A percentile compares a stretch with the other conserved stretches of the same genome.
phyloP scores from a whole-genome alignment of 2,113 vertebrate species.

The Clinocottus analis region DNA sequence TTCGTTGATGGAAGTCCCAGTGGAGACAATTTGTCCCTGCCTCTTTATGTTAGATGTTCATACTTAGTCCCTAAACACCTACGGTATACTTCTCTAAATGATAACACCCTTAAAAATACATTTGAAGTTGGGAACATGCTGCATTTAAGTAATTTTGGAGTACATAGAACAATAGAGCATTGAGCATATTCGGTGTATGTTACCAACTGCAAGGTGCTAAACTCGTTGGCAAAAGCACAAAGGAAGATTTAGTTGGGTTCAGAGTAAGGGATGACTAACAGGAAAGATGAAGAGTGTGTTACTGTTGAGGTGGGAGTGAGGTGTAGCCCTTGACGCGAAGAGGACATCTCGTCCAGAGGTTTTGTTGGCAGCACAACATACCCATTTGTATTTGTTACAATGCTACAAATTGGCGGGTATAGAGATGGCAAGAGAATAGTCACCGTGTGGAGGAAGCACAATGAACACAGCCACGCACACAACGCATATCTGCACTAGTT shows the following conservation, averaged over 20 bases:
- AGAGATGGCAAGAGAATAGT: slow-evolving; percentile 15
- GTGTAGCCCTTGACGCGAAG: slow-evolving; percentile 28
- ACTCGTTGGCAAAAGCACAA: background rate
- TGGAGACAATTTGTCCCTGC: background rate
- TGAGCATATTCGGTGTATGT: background rate
- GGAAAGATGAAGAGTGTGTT: background rate
- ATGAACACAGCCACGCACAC: slow-evolving; percentile 2
- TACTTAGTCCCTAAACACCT: background rate
- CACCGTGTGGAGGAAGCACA: slow-evolving; percentile 1
- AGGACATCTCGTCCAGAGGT: slow-evolving; percentile 34
- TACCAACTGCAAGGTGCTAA: background rate
- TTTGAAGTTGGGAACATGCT: background rate
- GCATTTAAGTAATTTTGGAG: background rate
- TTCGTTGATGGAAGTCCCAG: too few relatives aligned
- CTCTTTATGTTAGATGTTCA: background rate
- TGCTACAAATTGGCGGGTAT: slow-evolving; percentile 32
- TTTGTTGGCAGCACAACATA: slow-evolving; percentile 30
- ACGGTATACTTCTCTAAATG: background rate
- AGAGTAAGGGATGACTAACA: slow-evolving; percentile 1
- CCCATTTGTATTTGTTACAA: slow-evolving; percentile 50
- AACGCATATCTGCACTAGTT: slow-evolving; percentile 9
- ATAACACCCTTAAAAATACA: background rate
- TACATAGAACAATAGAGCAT: background rate
- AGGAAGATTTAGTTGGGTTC: background rate
- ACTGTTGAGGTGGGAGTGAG: background rate